Conservation (phyloP, 2,797 vertebrate genomes). For the Monodelphis domestica region DNA sequence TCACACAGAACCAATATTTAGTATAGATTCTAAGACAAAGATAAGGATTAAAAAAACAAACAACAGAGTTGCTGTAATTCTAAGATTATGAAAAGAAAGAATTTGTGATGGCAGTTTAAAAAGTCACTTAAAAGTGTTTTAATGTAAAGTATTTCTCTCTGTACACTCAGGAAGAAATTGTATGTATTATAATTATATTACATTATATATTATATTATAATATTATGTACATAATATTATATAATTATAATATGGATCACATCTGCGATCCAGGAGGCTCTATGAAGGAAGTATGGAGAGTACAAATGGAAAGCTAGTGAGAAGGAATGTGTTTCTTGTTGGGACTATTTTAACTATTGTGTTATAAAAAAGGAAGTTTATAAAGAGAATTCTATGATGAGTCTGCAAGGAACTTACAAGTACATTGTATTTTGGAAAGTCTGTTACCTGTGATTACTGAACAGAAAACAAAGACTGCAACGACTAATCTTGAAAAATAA, state of each 20-base stretch:
- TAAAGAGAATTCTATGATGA: neutral
- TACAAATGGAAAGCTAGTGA: neutral
- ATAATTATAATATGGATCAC: too few species aligned
- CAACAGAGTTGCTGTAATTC: neutral
- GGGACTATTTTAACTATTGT: neutral
- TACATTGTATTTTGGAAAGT: neutral
- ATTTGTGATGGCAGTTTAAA: neutral
- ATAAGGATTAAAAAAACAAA: too few species aligned
- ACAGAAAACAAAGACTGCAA: neutral
- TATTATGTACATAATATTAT: too few species aligned
- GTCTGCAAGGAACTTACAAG: neutral
- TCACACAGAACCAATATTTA: too few species aligned
- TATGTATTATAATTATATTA: too few species aligned
- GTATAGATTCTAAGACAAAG: too few species aligned
- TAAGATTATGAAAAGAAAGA: neutral
- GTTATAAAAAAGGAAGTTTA: neutral
- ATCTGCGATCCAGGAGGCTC: neutral
- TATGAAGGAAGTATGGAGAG: neutral
- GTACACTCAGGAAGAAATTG: neutral
- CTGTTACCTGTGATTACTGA: neutral
- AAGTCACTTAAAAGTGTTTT: neutral
- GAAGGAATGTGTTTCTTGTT: neutral
- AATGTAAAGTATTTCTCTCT: neutral
- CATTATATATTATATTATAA: too few species aligned
- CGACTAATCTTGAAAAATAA: neutral